Base-by-base conservation (phyloP, 1,140 invertebrate genomes). In the Apis florea region DNA sequence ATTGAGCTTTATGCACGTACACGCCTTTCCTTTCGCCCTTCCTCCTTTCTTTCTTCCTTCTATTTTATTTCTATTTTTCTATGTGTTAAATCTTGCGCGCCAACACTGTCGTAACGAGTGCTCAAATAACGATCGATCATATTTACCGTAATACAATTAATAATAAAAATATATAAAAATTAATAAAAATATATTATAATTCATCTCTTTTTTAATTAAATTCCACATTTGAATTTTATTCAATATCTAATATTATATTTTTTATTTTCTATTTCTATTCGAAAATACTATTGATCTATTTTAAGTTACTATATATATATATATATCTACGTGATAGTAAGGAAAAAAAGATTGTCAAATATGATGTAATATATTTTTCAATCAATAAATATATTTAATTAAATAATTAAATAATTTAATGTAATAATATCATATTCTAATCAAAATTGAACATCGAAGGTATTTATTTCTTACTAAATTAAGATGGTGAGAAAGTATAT, bases 1-100 rank as follows among this genome's bases (percentile, higher is more conserved):
- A 81, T 75, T 81, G 72, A 81, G 84, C 75, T 82, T 73, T 72
- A 66, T 74, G 83, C 81, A 84, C 83, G 85, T 84, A 79, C 76
- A 79, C 81, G 85, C 81, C 81, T 85, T 86, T 77, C 76, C 84
- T 64, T 59, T 78, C 49, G 66, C 66, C 59, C 79, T 56, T 80
- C 82, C 56, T 61, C 63, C 56, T 80, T 66, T 69, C 56, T 80
- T 66, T n/a, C 54, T 78, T 72, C 53, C 53, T 49, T 53, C 56
- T 77, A 12, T 61, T 49, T 11, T 56, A 17, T 54, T 51, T 51
- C 47, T 13, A 49, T 67, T 15, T 81, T 51, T 54, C 53, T 51
- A 10, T 75, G 8, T 26, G 9, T 49, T n/a, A 31, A 66, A 75
- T 21, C 26, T 58, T n/a, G 21, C 24, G 11, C 3, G 9, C 19